Evolutionary conservation across 2,888 invertebrate species (phyloP).

Genomic region (Hoplodrina blanda): DNA sequence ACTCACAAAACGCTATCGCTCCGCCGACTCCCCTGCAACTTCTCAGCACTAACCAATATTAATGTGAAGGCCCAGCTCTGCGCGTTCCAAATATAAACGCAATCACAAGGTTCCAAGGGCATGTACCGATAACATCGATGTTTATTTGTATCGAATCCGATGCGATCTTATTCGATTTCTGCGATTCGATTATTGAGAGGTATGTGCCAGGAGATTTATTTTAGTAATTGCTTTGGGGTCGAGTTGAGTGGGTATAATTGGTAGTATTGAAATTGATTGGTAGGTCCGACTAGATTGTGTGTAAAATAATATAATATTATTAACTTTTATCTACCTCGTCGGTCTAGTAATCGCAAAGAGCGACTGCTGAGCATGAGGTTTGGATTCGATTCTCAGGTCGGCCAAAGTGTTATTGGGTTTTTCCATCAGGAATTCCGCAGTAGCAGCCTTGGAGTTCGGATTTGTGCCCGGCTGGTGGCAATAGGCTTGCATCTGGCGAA

Average conservation of each 20-base stretch:
- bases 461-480: too few species aligned
- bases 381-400: too few species aligned
- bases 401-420: too few species aligned
- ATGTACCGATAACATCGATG: slow-evolving; percentile 39
- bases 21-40: neutral
- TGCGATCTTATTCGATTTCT: slow-evolving; percentile 44
- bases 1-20: slow-evolving; percentile 13
- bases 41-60: slow-evolving; percentile 46
- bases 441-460: too few species aligned
- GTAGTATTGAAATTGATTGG: slow-evolving; percentile 37
- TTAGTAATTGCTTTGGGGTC: slow-evolving; percentile 40
- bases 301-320: slow-evolving; percentile 2
- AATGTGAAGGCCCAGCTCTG: slow-evolving; percentile 45
- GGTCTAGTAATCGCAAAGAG: too few species aligned
- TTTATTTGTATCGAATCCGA: slow-evolving; percentile 51
- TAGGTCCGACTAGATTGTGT: slow-evolving; percentile 1
- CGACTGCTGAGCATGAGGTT: too few species aligned
- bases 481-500: too few species aligned
- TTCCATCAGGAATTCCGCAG: too few species aligned
- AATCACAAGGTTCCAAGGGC: slow-evolving; percentile 43
- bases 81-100: slow-evolving; percentile 55
- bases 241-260: slow-evolving; percentile 33
- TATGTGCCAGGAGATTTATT: slow-evolving; percentile 41
- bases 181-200: slow-evolving; percentile 47
- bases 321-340: neutral